phyloP scores from a whole-genome alignment of 1,140 invertebrate genomes.

The Caerostris darwini region DNA sequence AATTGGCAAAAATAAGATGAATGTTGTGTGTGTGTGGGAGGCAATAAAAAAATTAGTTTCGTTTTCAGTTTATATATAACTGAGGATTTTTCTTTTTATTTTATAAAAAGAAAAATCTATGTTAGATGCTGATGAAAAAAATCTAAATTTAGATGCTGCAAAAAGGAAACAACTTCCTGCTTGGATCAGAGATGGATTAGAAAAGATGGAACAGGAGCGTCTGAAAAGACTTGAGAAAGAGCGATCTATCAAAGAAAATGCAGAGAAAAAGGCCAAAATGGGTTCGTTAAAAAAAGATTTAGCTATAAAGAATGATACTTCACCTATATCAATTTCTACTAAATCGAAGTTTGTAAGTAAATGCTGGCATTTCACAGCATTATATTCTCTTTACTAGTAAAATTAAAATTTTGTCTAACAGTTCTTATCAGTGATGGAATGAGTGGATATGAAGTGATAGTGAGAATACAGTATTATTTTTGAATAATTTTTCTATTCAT shows the following conservation, averaged over 20 bases:
- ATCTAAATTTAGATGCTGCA: constrained; percentile 87
- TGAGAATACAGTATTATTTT: too few species aligned
- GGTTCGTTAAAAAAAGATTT: constrained; percentile 79
- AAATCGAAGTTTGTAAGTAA: constrained; percentile 92
- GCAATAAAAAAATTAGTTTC: background rate
- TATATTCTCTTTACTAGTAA: too few species aligned
- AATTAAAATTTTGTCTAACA: too few species aligned
- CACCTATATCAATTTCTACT: constrained; percentile 82
- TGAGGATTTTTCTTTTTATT: too few species aligned
- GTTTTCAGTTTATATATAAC: background rate
- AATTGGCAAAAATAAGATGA: too few species aligned
- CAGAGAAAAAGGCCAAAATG: constrained; percentile 85
- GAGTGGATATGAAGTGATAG: too few species aligned
- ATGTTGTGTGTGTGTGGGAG: too few species aligned
- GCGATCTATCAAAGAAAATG: constrained; percentile 86
- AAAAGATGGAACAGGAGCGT: constrained; percentile 98
- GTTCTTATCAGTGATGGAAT: too few species aligned
- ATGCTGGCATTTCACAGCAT: background rate
- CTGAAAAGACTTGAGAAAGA: constrained; percentile 89
- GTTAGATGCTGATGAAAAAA: too few species aligned
- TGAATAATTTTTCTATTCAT: background rate
- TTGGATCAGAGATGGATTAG: constrained; percentile 97
- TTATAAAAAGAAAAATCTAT: too few species aligned
- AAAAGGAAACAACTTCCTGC: constrained; percentile 94
- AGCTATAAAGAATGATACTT: constrained; percentile 81